Evolutionary conservation across 2,888 invertebrate genomes (phyloP), one percentile per base, ranked within the genome.

Genomic region (Eristalinus sepulchralis): DNA sequence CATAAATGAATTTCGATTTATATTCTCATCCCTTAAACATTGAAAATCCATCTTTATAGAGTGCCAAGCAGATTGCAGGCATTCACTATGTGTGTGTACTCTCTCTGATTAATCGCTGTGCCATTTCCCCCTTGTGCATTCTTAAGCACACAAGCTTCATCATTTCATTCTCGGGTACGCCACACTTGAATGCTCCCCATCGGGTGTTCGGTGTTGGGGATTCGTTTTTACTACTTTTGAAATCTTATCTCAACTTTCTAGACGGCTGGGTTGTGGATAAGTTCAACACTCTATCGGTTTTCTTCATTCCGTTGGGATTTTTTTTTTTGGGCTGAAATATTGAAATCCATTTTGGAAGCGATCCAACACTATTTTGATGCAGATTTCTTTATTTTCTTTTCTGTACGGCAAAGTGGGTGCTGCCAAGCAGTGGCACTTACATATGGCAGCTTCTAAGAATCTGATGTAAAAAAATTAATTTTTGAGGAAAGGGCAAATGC

Each of bases 241-340:
- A 57, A 72, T 76, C 60, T 76, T 84, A 84, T 84, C 84, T 83
- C 27, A 84, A 80, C 62, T 84, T 84, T 84, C 84, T 84, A 84
- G 80, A 80, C 80, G 84, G 76, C 71, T 84, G 80, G 76, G 39
- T 62, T 72, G 47, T 76, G 36, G 34, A 47, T 55, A 13, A 63
- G 62, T 11, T 72, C 11, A 13, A 17, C 24, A 9, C 24, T 57
- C 57, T 57, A 24, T 13, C 57, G 20, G 57, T 53, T 27, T 1
- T 31, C 9, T 11, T 31, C 27, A 27, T 27, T 27, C 27, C 27
- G 5, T 27, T n/a, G n/a, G n/a, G n/a, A n/a, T n/a, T n/a, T n/a
- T 20, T 24, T n/a, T 36, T 36, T 53, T 53, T 22, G 27, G 20
- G 22, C 20, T 64, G 59, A 39, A 57, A 59, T 67, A 63, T 83